Evolutionary conservation across 2,797 vertebrate species (phyloP).

Genomic region (Potorous gilbertii): DNA sequence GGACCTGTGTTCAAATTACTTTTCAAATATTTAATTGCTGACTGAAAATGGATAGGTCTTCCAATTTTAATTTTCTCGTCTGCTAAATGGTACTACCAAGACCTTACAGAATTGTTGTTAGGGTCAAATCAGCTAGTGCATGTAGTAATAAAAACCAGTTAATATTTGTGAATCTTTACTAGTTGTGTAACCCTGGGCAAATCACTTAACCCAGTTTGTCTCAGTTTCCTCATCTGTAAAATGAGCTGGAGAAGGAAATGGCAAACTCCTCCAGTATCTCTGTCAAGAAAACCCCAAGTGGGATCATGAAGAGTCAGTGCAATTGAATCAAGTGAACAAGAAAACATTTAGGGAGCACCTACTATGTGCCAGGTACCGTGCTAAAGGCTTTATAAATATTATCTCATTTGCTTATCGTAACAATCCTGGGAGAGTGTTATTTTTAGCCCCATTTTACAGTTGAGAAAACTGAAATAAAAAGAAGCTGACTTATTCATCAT

Average conservation of each 20-base stretch:
- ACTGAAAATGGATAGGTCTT: neutral
- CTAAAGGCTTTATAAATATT: neutral
- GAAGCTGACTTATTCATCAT: neutral
- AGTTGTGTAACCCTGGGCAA: neutral
- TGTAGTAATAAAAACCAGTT: neutral
- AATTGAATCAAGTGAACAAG: neutral
- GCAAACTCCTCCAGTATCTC: neutral
- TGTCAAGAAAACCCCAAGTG: neutral
- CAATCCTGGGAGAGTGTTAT: neutral
- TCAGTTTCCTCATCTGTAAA: neutral
- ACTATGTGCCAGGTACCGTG: neutral
- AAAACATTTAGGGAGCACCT: neutral
- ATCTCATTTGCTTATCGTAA: neutral
- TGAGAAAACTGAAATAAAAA: neutral
- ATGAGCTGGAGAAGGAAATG: neutral
- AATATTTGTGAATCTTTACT: neutral
- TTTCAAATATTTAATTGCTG: neutral
- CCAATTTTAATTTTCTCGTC: neutral
- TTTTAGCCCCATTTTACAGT: neutral
- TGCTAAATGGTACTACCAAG: neutral
- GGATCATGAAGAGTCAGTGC: fast-evolving
- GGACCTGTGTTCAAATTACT: neutral
- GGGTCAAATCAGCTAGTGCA: neutral
- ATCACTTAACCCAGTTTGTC: neutral
- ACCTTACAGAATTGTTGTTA: neutral